Evolutionary conservation across 30 jellyfish, hydroid and myxozoan genomes (phyloP).

Genomic region (Aurelia aurita complex sp. Pacific): DNA sequence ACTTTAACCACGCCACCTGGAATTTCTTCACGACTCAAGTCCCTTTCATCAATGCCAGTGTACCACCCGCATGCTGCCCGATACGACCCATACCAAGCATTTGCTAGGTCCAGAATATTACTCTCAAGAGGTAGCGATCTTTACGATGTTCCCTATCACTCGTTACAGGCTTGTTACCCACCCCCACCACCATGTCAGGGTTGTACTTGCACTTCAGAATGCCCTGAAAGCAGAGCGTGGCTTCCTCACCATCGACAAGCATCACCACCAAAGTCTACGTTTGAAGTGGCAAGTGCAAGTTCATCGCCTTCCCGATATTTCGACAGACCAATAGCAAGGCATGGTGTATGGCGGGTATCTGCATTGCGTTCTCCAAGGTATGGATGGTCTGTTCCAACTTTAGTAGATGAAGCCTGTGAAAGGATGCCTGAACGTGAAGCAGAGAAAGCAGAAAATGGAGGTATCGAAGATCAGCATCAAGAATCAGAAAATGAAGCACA

Average conservation of each 20-base stretch:
- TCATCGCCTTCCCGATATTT: neutral
- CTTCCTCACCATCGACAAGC: conserved; percentile 7
- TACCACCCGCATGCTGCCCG: neutral
- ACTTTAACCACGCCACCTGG: conserved; percentile 24
- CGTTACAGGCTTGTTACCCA: conserved; percentile 8
- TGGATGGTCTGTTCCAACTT: conserved; percentile 57
- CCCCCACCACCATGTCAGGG: conserved; percentile 12
- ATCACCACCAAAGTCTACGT: neutral
- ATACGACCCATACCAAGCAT: conserved; percentile 16
- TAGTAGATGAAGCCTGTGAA: conserved; percentile 14
- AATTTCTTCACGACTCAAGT: conserved; percentile 12
- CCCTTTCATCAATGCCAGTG: conserved; percentile 20
- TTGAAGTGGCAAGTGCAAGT: neutral
- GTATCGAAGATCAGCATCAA: neutral
- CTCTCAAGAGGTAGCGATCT: neutral
- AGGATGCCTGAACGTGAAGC: neutral
- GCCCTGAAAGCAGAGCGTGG: conserved; percentile 1
- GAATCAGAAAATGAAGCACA: neutral
- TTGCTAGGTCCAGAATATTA: neutral
- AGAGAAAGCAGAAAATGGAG: conserved; percentile 1
- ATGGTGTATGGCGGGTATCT: conserved; percentile 23
- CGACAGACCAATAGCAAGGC: conserved; percentile 19
- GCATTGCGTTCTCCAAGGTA: conserved; percentile 8
- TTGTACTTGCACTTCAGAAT: conserved; percentile 29
- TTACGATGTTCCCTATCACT: conserved; percentile 1